Evolutionary conservation across 2,797 vertebrate species (phyloP), one percentile per base, ranked within the genome.

Genomic region (Paratrypauchen microcephalus): DNA sequence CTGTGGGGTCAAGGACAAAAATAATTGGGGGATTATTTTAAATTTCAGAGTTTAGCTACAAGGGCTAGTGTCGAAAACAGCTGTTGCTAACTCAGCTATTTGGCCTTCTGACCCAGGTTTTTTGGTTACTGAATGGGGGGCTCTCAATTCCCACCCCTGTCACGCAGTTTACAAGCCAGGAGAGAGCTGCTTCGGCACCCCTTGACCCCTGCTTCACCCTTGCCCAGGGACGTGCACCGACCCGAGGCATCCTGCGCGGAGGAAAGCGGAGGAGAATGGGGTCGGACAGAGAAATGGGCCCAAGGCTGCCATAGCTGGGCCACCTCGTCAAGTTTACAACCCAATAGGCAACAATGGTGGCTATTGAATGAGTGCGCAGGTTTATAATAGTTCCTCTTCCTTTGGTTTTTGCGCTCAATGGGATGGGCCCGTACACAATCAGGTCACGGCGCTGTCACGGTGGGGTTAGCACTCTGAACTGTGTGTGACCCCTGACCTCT

Each of bases 341-440:
- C 94, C 94, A 94, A 95, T 94, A 95, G 91, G 80, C 88, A 93
- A 96, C 95, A 97, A 96, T 94, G 92, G 79, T 19, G 71, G 74
- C 87, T 90, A 93, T 96, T 97, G 92, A 87, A 28, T 94, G 88
- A 88, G 69, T 68, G 73, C 19, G 65, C 86, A 52, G 19, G 83
- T 92, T 93, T 85, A 60, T 60, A 93, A 88, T 81, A 86, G 92
- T 91, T 91, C 85, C 90, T 92, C 85, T 86, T 72, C 75, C 76
- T 77, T 72, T 69, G 87, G 82, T 92, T 97, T 96, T 96, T 11
- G 19, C 2, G 50, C 19, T 55, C 9, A 55, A 95, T 92, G 89
- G 83, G 59, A 77, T 87, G 82, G 36, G 57, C 76, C 24, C 24
- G 86, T 65, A 54, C 74, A 90, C 85, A 86, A 88, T 79, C 75